Evolutionary conservation across 2,797 vertebrate species (phyloP).

Genomic region (Botia kubotai): DNA sequence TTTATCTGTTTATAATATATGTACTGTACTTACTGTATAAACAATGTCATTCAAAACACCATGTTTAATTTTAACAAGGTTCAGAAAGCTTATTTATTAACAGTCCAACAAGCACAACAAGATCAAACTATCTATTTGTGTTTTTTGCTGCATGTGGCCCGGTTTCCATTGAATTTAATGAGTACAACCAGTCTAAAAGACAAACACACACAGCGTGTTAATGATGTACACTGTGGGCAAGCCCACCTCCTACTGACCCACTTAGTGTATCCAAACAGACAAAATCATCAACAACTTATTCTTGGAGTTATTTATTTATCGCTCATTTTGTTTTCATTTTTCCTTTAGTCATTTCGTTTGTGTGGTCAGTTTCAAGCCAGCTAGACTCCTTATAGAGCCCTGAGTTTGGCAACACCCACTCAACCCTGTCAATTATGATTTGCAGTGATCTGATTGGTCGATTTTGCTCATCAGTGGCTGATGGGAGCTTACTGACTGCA

Average conservation of each 20-base stretch:
- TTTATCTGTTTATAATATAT: neutral
- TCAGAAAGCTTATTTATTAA: neutral
- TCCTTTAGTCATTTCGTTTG: neutral
- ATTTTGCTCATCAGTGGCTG: slow-evolving; percentile 36
- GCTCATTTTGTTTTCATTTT: neutral
- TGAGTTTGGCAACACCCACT: neutral
- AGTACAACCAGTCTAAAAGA: slow-evolving; percentile 18
- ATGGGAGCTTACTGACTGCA: slow-evolving; percentile 25
- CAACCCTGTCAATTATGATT: slow-evolving; percentile 30
- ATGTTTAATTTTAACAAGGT: neutral
- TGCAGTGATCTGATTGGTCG: slow-evolving; percentile 22
- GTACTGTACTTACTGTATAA: neutral
- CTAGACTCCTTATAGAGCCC: neutral
- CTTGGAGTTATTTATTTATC: slow-evolving; percentile 14
- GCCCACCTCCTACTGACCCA: slow-evolving; percentile 20
- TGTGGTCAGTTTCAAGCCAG: neutral
- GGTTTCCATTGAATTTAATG: slow-evolving; percentile 14
- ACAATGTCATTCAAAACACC: neutral
- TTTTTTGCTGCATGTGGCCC: neutral
- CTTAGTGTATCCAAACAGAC: slow-evolving; percentile 10
- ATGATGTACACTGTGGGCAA: slow-evolving; percentile 19
- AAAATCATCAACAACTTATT: slow-evolving; percentile 9
- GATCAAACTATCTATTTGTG: slow-evolving; percentile 13
- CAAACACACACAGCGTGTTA: slow-evolving; percentile 13
- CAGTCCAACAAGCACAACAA: neutral